Base-by-base conservation (phyloP, 2,113 vertebrate genomes). In the Plestiodon gilberti region DNA sequence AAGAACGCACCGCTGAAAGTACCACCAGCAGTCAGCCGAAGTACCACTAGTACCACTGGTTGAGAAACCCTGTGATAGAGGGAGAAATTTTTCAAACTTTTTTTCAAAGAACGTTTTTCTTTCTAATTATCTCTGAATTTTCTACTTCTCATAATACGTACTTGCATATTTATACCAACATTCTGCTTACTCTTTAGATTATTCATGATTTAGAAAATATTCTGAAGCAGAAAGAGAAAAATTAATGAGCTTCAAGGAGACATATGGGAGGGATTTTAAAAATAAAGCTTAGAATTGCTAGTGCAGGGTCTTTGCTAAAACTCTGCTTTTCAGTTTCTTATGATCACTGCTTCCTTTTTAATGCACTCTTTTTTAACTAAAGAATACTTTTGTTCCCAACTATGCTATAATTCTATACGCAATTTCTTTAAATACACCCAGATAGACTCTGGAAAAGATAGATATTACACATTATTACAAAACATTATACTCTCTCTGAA, bases 221-320 rank as follows among this genome's bases (percentile, higher is more conserved):
- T 87, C 93, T 94, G 91, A 90, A 95, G 87, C 38, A 57, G 89
- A 92, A 94, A 89, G 52, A 85, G 81, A 86, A 92, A 80, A 52
- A 91, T 93, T 95, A 96, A 96, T 96, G 94, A 95, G 92, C 90
- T 96, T 95, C 93, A 93, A 90, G 94, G 89, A 91, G 87, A 94
- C 40, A 55, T 18, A 17, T n/a, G 15, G 20, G 15, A n/a, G 22
- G 48, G 2, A 67, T 22, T 57, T 57, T 15, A 57, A 57, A 57
- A 15, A 57, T 6, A 57, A 57, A 57, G 5, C 13, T 57, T 81
- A 94, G 93, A 90, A 94, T 95, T 10, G 90, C 69, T 94, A 94
- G 92, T 92, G 73, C 10, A 90, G 62, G 76, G 11, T 86, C 73
- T 87, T 88, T 90, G 89, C 92, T 92, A 90, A 92, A 95, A 75